Evolutionary conservation across 2,113 vertebrate genomes (phyloP).

Genomic region (Athene cunicularia): DNA sequence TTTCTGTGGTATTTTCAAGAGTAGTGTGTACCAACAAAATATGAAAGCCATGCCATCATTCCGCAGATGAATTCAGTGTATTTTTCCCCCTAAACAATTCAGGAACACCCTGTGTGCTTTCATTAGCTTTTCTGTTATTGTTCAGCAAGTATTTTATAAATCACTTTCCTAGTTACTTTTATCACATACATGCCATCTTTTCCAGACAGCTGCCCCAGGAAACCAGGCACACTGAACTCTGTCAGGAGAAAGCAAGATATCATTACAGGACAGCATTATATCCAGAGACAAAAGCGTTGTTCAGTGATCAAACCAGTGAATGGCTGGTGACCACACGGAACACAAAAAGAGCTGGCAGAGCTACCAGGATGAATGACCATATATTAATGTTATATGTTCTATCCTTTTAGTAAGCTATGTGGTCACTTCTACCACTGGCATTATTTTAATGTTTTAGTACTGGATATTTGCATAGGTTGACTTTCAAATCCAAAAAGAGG

Average conservation of each 20-base stretch:
- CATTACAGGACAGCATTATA: not conserved
- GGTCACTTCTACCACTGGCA: not conserved
- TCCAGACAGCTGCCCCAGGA: not conserved
- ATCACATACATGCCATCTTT: not conserved
- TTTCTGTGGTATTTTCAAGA: not conserved
- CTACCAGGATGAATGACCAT: not conserved
- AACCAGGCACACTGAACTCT: not conserved
- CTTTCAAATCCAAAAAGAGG: not conserved
- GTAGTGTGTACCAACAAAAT: not conserved
- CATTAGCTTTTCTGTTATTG: not conserved
- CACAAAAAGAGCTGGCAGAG: not conserved
- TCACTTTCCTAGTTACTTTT: not conserved
- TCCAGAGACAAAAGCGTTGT: conserved; percentile 5
- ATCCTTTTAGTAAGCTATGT: not conserved
- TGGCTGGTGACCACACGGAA: not conserved
- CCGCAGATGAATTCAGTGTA: not conserved
- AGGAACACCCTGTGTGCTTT: not conserved
- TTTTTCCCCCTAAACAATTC: not conserved
- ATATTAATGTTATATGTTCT: not conserved
- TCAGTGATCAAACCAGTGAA: not conserved
- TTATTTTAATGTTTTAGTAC: not conserved
- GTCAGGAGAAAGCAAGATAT: conserved; percentile 22
- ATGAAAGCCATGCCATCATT: not conserved
- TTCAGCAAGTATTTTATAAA: not conserved
- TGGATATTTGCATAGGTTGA: not conserved